phyloP scores from a whole-genome alignment of 1,140 invertebrate species.

The Drosophila pectinifera region DNA sequence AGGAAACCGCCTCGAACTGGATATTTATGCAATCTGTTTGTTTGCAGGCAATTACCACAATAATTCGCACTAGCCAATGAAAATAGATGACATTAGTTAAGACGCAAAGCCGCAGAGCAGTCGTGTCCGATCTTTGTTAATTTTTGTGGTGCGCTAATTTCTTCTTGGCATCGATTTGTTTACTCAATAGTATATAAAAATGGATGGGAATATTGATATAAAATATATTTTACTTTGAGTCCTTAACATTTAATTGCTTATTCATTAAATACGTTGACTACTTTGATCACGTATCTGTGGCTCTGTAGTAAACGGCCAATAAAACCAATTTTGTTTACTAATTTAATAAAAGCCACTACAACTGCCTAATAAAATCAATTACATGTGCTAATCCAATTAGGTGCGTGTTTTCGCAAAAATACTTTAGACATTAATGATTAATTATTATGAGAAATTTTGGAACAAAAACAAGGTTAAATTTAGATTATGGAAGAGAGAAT shows the following conservation, averaged over 20 bases:
- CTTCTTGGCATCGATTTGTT: slow-evolving; percentile 23
- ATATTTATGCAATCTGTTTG: slow-evolving; percentile 39
- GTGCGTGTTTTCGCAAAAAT: not conserved
- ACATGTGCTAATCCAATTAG: slow-evolving; percentile 8
- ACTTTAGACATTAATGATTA: not conserved
- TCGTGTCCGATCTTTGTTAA: slow-evolving; percentile 28
- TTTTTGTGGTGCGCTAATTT: slow-evolving; percentile 40
- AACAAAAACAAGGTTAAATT: not conserved
- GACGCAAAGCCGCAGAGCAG: not conserved
- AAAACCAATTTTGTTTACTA: slow-evolving; percentile 1
- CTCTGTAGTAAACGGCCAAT: not conserved
- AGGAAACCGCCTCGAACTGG: slow-evolving; percentile 21
- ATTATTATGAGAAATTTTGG: not conserved
- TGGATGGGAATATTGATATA: not conserved
- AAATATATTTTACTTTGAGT: not conserved
- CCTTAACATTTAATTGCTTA: no score
- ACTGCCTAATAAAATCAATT: slow-evolving; percentile 5
- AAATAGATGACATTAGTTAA: slow-evolving; percentile 27
- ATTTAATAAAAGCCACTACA: slow-evolving; percentile 5
- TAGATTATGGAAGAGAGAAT: not conserved
- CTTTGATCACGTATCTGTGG: not conserved
- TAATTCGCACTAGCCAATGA: slow-evolving; percentile 27
- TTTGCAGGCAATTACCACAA: slow-evolving; percentile 21
- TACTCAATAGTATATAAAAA: slow-evolving; percentile 4
- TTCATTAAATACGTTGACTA: not conserved